Evolutionary conservation across 2,888 invertebrate genomes (phyloP).

Genomic region (Nymphalis c-album): DNA sequence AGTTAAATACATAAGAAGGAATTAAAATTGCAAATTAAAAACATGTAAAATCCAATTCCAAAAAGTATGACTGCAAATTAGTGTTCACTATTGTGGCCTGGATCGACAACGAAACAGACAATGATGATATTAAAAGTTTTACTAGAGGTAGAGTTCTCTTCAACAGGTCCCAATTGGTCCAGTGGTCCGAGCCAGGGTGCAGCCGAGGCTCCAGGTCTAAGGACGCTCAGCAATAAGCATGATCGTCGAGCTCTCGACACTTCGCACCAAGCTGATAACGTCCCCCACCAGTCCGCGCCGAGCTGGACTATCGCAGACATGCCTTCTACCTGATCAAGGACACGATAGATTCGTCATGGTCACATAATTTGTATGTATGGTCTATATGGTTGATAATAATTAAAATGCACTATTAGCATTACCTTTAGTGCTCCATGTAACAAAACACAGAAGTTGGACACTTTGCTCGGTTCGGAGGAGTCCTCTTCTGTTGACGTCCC

Average conservation of each 20-base stretch:
- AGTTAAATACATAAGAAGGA: no score
- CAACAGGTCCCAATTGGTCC: conserved; percentile 86
- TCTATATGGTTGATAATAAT: no score
- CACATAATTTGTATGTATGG: neutral
- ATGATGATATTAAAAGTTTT: neutral
- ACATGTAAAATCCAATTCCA: no score
- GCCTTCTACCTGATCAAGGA: conserved; percentile 85
- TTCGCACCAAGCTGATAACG: conserved; percentile 96
- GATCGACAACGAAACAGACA: neutral
- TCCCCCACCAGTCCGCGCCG: conserved; percentile 95
- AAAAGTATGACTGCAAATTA: no score
- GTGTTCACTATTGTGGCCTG: neutral
- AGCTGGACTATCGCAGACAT: conserved; percentile 94
- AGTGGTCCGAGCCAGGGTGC: conserved; percentile 96
- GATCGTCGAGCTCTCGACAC: conserved; percentile 82
- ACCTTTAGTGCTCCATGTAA: conserved; percentile 95
- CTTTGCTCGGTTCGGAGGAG: conserved; percentile 86
- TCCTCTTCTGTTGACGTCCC: conserved; percentile 73
- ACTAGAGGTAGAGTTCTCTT: conserved; percentile 68
- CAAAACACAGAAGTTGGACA: conserved; percentile 94
- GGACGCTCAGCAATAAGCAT: conserved; percentile 93
- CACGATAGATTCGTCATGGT: neutral
- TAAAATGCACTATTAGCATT: conserved; percentile 11
- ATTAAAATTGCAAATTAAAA: no score
- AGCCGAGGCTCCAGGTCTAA: conserved; percentile 87